Conservation (phyloP, 2,888 invertebrate genomes). For the Aquatica leii region DNA sequence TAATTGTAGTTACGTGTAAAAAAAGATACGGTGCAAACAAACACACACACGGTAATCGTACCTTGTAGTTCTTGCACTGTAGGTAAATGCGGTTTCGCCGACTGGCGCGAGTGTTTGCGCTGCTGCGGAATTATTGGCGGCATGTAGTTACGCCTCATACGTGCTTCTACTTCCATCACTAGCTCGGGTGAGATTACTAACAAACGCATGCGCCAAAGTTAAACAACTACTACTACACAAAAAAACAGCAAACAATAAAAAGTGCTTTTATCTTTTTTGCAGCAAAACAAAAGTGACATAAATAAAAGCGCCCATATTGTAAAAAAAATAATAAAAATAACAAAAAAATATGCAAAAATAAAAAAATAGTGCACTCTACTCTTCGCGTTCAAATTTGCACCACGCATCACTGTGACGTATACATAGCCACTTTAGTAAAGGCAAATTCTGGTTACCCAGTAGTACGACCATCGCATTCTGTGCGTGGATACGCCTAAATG, state of each 20-base stretch:
- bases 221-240: conserved; percentile 49
- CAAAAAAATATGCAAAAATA: conserved; percentile 3
- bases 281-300: conserved; percentile 21
- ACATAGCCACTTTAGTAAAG: too few relatives aligned
- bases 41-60: conserved; percentile 54
- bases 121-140: conserved; percentile 68
- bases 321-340: conserved; percentile 7
- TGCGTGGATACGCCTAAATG: too few relatives aligned
- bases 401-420: too few relatives aligned
- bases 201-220: conserved; percentile 52
- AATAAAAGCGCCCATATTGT: conserved; percentile 18
- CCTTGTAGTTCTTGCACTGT: conserved; percentile 80
- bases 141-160: conserved; percentile 81
- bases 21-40: neutral
- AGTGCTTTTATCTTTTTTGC: conserved; percentile 18
- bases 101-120: conserved; percentile 68
- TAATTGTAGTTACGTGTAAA: neutral
- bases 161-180: conserved; percentile 87
- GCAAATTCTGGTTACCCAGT: too few relatives aligned
- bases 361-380: neutral
- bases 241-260: conserved; percentile 40
- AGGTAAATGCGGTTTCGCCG: conserved; percentile 64
- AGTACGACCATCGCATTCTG: too few relatives aligned
- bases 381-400: conserved; percentile 10
- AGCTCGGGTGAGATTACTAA: conserved; percentile 89